Evolutionary conservation across 37 sponge, comb jelly and placozoan genomes (phyloP).

Genomic region (Crambe crambe): DNA sequence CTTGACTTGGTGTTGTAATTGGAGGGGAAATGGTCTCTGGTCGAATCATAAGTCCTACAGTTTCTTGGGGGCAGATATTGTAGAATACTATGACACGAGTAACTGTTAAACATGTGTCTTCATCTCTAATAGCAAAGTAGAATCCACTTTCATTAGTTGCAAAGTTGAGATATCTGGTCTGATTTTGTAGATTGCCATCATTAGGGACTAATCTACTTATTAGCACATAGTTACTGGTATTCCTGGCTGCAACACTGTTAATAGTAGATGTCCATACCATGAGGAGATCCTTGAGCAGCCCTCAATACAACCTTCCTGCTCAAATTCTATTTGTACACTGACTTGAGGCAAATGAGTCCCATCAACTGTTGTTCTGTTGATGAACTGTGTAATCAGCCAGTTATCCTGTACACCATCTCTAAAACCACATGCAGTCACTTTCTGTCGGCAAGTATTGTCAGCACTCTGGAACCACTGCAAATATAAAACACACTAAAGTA

Average conservation of each 20-base stretch:
- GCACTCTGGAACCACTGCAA: conserved; percentile 24
- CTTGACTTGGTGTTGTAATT: background rate
- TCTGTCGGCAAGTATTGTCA: background rate
- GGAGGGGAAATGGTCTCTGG: conserved; percentile 15
- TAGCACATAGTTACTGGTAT: conserved; percentile 7
- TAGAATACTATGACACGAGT: conserved; percentile 35
- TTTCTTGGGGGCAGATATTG: conserved; percentile 11
- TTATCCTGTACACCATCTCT: conserved; percentile 9
- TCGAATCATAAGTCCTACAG: background rate
- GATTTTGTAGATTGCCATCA: background rate
- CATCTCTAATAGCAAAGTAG: conserved; percentile 32
- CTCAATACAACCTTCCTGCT: background rate
- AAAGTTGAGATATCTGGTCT: background rate
- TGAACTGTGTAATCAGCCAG: conserved; percentile 48
- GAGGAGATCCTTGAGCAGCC: background rate
- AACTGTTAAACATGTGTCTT: conserved; percentile 3
- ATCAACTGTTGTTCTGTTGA: conserved; percentile 18
- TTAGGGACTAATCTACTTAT: background rate
- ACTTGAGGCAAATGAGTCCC: conserved; percentile 26
- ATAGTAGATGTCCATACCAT: conserved; percentile 10
- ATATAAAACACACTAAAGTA: background rate
- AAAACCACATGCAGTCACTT: conserved; percentile 4
- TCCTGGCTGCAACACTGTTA: background rate
- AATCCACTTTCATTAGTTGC: conserved; percentile 5
- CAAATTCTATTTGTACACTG: conserved; percentile 8